Evolutionary conservation across 2,113 vertebrate species (phyloP), one percentile per base, ranked within the genome.

Genomic region (Cygnus buccinator): DNA sequence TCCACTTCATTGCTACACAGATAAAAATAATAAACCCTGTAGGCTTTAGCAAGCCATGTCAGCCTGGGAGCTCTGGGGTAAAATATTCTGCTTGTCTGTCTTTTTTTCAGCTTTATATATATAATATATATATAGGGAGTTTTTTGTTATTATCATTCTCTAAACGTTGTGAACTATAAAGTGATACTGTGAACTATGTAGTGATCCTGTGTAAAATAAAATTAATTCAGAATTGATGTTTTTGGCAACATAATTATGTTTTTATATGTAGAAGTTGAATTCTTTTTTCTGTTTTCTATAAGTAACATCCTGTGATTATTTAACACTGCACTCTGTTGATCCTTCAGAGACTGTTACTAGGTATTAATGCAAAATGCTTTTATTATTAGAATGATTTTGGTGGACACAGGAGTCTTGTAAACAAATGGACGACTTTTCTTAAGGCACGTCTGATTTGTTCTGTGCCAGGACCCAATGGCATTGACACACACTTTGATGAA

Each of bases 371-470:
- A 75, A 84, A 71, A 80, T 72, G n/a, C 91, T 33, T 96, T 21
- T 92, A 9, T 90, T 96, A 67, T 84, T 98, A 99, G 99, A 99
- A 99, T 93, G 99, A 99, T 86, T 98, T 99, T 48, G 99, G 99
- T 55, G 99, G 99, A 18, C 99, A 99, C 97, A 98, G 99, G 93
- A 99, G 99, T 95, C 98, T 99, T 63, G 99, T 99, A 44, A 99
- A 99, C 95, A 99, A 99, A 93, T 99, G 99, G 99, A 99, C 99
- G 17, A 99, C 99, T 26, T 99, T 99, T 90, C 97, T 99, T 41
- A 99, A 99, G 97, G 99, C 99, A 25, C 98, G 99, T 15, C 98
- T 99, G 19, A 97, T 99, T 94, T 99, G 99, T 92, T 99, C 99
- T 6, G 99, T 99, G 39, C 99, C 99, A 1, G 99, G 99, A 39